Percentiles rank a stretch among this genome's conserved stretches.
Evolutionary conservation across 2,797 vertebrate genomes (phyloP).

Genomic region (Melanotaenia maccullochi): DNA sequence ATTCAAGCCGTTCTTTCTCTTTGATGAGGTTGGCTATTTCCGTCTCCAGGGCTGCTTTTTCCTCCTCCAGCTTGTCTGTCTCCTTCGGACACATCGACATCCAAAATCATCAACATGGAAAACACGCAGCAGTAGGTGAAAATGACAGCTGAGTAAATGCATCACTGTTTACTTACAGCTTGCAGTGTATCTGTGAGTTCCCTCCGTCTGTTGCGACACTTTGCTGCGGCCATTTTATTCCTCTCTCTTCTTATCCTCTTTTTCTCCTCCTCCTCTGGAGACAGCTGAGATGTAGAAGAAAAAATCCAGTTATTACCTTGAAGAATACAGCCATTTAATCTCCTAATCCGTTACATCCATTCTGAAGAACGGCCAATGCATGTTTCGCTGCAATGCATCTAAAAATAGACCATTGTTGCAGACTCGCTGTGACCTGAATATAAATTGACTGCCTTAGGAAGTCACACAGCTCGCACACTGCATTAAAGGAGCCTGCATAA

Average conservation of each 20-base stretch:
- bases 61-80: constrained; percentile 94
- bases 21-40: constrained; percentile 95
- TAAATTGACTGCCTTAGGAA: constrained; percentile 77
- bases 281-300: constrained; percentile 82
- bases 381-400: constrained; percentile 83
- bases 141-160: constrained; percentile 64
- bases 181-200: constrained; percentile 95
- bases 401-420: constrained; percentile 88
- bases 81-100: constrained; percentile 83
- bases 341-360: constrained; percentile 57
- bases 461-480: constrained; percentile 64
- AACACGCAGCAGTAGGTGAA: constrained; percentile 54
- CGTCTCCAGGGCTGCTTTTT: constrained; percentile 90
- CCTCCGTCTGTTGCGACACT: constrained; percentile 94
- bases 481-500: constrained; percentile 65
- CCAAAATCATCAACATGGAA: constrained; percentile 54
- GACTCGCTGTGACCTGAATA: constrained; percentile 86
- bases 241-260: constrained; percentile 93
- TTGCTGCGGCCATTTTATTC: constrained; percentile 98
- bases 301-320: constrained; percentile 58
- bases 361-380: constrained; percentile 69
- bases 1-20: constrained; percentile 95
- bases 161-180: constrained; percentile 87
- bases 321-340: constrained; percentile 66
- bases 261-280: constrained; percentile 95